Conservation (phyloP, 2,113 vertebrate species). For the Rynchops niger region DNA sequence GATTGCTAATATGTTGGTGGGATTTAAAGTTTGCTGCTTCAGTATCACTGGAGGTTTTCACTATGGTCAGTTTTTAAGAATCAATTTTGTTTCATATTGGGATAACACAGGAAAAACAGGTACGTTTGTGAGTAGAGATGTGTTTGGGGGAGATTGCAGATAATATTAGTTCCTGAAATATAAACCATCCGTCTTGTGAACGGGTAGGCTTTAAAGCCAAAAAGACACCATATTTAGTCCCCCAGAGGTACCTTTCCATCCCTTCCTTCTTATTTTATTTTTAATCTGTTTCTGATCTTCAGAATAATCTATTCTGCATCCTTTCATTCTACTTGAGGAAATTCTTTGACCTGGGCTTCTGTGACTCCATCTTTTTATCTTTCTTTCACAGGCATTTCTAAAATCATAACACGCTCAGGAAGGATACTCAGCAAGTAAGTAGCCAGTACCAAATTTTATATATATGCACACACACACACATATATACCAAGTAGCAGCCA, state of each 20-base stretch:
- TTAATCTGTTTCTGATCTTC: background rate
- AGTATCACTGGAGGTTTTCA: background rate
- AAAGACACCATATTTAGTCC: background rate
- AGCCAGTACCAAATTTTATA: background rate
- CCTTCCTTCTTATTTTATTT: background rate
- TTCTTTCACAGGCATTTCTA: background rate
- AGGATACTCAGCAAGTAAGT: background rate
- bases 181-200: background rate
- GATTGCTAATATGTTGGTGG: background rate
- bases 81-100: background rate
- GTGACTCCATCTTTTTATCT: background rate
- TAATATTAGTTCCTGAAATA: background rate
- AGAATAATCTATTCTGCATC: background rate
- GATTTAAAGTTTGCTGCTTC: background rate
- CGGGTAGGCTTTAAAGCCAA: background rate
- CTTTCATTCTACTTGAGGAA: background rate
- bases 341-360: background rate
- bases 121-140: background rate
- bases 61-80: background rate
- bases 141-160: background rate
- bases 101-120: background rate
- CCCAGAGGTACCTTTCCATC: background rate
- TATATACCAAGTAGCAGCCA: background rate
- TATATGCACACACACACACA: fast-evolving
- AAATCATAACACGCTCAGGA: background rate